Conservation (phyloP, 2,888 invertebrate genomes). For the Prenolepis imparis region DNA sequence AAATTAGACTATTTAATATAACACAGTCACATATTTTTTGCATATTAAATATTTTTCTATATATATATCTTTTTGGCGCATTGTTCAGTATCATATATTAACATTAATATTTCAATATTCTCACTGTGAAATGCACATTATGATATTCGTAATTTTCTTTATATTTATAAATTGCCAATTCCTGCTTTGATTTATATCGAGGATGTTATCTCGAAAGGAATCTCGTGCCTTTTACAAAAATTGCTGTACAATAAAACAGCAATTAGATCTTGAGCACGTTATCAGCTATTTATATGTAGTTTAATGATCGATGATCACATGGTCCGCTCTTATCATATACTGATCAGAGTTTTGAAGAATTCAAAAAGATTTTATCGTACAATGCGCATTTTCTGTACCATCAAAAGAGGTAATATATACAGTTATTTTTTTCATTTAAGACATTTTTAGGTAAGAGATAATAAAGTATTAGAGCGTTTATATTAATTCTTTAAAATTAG, state of each 20-base stretch:
- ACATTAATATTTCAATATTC: conserved; percentile 11
- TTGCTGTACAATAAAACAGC: conserved; percentile 53
- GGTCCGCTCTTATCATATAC: conserved; percentile 73
- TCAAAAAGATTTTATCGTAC: conserved; percentile 52
- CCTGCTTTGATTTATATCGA: conserved; percentile 4
- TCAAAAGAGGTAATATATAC: conserved; percentile 46
- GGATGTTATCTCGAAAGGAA: conserved; percentile 18
- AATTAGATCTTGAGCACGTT: conserved; percentile 68
- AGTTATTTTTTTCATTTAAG: conserved; percentile 43
- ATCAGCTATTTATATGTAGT: conserved; percentile 65
- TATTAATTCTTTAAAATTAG: conserved; percentile 69
- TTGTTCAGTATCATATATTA: conserved; percentile 22
- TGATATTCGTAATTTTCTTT: conserved; percentile 5
- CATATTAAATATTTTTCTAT: conserved; percentile 2
- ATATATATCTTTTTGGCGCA: not conserved
- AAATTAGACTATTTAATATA: conserved; percentile 25
- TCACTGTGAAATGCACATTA: not conserved
- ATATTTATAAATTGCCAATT: conserved; percentile 21
- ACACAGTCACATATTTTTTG: conserved; percentile 10
- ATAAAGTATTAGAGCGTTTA: conserved; percentile 65
- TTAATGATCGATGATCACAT: conserved; percentile 69
- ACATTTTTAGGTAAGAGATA: conserved; percentile 66
- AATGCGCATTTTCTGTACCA: conserved; percentile 56
- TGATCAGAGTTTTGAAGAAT: conserved; percentile 65
- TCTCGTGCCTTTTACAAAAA: conserved; percentile 16